Evolutionary conservation across 2,888 invertebrate species (phyloP), one percentile per base, ranked within the genome.

Genomic region (Melinopterus prodromus): DNA sequence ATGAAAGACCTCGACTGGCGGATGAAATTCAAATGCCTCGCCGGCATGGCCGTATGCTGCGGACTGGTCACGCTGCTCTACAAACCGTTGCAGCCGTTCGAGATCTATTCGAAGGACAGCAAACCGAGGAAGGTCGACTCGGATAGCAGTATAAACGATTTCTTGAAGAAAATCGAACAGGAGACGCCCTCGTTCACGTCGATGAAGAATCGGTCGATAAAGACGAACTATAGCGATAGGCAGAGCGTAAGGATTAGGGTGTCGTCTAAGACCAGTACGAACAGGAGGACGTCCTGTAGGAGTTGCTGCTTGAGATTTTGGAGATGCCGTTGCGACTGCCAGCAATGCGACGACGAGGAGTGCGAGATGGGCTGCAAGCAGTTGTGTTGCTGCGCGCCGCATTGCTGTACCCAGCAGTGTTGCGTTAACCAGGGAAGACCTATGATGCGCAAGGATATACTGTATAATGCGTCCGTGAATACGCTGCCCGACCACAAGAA

Each of bases 351-450:
- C 16, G 77, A 80, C 5, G 82, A 84, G 69, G 84, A 83, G 37
- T 81, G 84, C 0, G 81, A 83, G n/a, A 84, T 85, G 9, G 84
- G 85, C 2, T 76, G 38, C 6, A n/a, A 2, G 7, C 15, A 76
- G 38, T 16, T 76, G 26, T 80, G 80, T 38, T 80, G 80, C 15
- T 75, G 80, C 37, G 14, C 15, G 15, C 15, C 26, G 7, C 6
- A 7, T 5, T 53, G 53, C 53, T 69, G n/a, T 6, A 71, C 36
- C 0, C 70, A 36, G 15, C 26, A 79, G 0, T 79, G 79, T 6
- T 91, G 93, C 89, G 92, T 97, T 85, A 96, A 97, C 85, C 98
- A 98, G 87, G 97, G 97, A 82, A 81, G 96, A 78, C 97, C 97
- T 2, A 90, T 97, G 86, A 96, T 96, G 89, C 91, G 96, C 84